Percentiles rank a stretch among this genome's conserved stretches.
Evolutionary conservation across 2,888 invertebrate genomes (phyloP).

Genomic region (Adelognathus sp.): DNA sequence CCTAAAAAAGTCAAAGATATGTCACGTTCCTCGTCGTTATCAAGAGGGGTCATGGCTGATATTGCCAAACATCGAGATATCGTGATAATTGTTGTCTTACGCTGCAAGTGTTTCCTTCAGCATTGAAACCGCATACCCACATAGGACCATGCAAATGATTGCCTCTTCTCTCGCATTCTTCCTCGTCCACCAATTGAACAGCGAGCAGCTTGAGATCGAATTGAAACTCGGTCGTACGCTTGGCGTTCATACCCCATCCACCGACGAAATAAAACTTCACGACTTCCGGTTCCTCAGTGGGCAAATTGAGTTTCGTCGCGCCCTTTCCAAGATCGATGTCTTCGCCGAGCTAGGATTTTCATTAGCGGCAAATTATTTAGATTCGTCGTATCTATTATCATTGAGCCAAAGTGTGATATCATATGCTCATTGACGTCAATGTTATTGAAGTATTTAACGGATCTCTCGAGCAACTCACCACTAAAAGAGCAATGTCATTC

Average conservation of each 20-base stretch:
- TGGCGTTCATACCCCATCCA: constrained; percentile 1
- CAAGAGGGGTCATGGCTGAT: no score
- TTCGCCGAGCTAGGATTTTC: neutral
- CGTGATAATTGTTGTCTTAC: neutral
- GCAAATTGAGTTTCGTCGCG: neutral
- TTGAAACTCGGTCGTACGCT: neutral
- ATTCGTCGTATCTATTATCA: no score
- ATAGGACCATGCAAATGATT: neutral
- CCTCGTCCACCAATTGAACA: neutral
- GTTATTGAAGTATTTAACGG: neutral
- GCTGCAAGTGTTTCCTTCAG: neutral
- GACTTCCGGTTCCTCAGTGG: neutral
- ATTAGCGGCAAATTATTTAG: neutral
- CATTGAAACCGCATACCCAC: neutral
- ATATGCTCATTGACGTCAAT: neutral
- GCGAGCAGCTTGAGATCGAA: neutral
- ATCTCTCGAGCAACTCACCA: neutral
- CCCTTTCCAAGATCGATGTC: neutral
- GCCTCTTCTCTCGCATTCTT: neutral
- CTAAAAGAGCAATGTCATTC: neutral
- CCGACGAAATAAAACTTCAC: neutral
- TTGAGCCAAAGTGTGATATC: neutral
- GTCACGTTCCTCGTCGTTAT: no score
- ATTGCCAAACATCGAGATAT: neutral
- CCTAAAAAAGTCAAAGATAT: neutral